phyloP scores from a whole-genome alignment of 2,888 invertebrate species.

The Pherbina coryleti region DNA sequence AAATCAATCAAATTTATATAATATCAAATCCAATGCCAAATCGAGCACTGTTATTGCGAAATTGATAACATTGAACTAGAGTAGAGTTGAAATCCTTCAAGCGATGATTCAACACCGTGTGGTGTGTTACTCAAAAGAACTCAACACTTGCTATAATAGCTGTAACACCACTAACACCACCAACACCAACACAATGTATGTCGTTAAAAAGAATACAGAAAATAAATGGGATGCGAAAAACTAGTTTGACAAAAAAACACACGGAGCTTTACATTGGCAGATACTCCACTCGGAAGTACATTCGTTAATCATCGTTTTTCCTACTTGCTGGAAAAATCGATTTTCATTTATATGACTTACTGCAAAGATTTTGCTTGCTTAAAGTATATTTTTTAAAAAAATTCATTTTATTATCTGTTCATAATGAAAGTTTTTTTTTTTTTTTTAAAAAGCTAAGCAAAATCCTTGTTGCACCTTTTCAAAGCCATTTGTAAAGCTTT shows the following conservation, averaged over 20 bases:
- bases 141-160: conserved; percentile 16
- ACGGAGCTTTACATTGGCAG: neutral
- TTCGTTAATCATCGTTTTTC: conserved; percentile 49
- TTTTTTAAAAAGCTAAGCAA: neutral
- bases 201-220: conserved; percentile 17
- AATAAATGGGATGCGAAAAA: conserved; percentile 7
- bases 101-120: neutral
- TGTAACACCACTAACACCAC: neutral
- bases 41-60: neutral
- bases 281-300: conserved; percentile 15
- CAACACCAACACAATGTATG: conserved; percentile 13
- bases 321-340: conserved; percentile 52
- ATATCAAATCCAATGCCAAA: neutral
- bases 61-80: conserved; percentile 2
- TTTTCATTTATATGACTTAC: conserved; percentile 38
- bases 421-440: neutral
- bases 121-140: neutral
- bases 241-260: conserved; percentile 33
- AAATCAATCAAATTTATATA: neutral
- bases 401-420: neutral
- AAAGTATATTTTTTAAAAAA: neutral
- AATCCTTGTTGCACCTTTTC: neutral
- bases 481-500: neutral
- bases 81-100: neutral
- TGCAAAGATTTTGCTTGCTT: neutral